Evolutionary conservation across 2,797 vertebrate species (phyloP).

Genomic region (Chelon labrosus): DNA sequence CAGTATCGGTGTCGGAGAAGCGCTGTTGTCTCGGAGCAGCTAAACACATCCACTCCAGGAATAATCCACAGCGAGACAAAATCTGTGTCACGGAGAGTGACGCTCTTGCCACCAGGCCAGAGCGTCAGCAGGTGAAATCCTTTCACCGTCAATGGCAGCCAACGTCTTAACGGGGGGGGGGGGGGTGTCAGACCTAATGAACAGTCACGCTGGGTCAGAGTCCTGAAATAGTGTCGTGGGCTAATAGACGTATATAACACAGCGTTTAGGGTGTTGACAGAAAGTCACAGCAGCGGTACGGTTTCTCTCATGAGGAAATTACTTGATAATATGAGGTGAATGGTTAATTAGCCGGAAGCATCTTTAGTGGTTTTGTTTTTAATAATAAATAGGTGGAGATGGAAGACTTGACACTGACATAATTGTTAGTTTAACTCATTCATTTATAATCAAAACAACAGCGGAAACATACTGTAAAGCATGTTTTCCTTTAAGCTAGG

Average conservation of each 20-base stretch:
- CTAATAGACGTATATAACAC: neutral
- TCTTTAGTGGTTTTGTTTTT: no score
- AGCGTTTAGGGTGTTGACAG: neutral
- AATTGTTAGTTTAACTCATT: no score
- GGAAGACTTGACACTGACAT: neutral
- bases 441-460: neutral
- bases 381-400: no score
- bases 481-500: neutral
- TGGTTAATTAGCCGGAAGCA: no score
- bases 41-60: conserved; percentile 34
- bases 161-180: neutral
- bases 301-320: no score
- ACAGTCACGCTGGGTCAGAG: neutral
- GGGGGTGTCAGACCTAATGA: conserved; percentile 22
- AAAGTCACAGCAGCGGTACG: no score
- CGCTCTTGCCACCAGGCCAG: neutral
- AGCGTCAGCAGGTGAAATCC: conserved; percentile 50
- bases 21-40: conserved; percentile 19
- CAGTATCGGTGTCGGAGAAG: neutral
- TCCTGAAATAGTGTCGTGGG: conserved; percentile 13
- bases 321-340: no score
- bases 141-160: conserved; percentile 17
- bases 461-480: neutral
- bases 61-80: conserved; percentile 37
- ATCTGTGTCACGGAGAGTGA: conserved; percentile 43